These are phyloP conservation scores for Microchirus variegatus DNA, from an alignment of 2,797 vertebrate genomes.

Conservation along the genomic window DNA sequence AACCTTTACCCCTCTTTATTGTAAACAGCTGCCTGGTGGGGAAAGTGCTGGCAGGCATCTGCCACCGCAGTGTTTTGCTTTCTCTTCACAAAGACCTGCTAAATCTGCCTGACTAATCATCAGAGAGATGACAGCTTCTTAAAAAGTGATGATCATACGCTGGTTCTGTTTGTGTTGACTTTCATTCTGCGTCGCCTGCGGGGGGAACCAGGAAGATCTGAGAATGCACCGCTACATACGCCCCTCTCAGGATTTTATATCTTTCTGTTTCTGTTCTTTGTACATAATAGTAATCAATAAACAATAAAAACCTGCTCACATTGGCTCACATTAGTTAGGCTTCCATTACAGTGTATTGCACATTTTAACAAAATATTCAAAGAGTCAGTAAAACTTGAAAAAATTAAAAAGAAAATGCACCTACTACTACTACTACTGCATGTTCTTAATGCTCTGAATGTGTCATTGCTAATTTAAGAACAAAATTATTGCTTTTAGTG, in stretches of 20 bases:
- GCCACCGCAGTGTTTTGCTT: constrained; percentile 8
- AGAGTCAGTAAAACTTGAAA: no score
- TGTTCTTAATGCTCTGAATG: not conserved
- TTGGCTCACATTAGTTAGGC: no score
- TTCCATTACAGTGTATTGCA: no score
- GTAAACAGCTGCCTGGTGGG: constrained; percentile 47
- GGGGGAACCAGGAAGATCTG: constrained; percentile 51
- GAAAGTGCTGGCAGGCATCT: constrained; percentile 23
- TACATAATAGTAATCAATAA: constrained; percentile 26
- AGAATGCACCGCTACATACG: constrained; percentile 33
- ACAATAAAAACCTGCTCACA: not conserved
- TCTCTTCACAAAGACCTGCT: constrained; percentile 32
- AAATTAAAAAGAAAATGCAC: no score
- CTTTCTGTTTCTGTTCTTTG: constrained; percentile 24
- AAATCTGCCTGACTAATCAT: constrained; percentile 60
- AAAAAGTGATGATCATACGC: constrained; percentile 57
- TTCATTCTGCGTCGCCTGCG: constrained; percentile 52
- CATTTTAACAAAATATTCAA: no score
- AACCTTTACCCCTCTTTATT: constrained; percentile 36
- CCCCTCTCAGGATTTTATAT: constrained; percentile 29
- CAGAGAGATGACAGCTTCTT: constrained; percentile 43
- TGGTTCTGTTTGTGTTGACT: constrained; percentile 40
- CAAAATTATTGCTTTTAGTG: not conserved
- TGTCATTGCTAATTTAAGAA: not conserved
- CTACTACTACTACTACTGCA: not conserved